A percentile compares a stretch with the other conserved stretches of the same genome.
These are phyloP conservation scores for Phylloscopus collybita DNA, from an alignment of 2,797 vertebrate genomes.

Conservation along the genomic window DNA sequence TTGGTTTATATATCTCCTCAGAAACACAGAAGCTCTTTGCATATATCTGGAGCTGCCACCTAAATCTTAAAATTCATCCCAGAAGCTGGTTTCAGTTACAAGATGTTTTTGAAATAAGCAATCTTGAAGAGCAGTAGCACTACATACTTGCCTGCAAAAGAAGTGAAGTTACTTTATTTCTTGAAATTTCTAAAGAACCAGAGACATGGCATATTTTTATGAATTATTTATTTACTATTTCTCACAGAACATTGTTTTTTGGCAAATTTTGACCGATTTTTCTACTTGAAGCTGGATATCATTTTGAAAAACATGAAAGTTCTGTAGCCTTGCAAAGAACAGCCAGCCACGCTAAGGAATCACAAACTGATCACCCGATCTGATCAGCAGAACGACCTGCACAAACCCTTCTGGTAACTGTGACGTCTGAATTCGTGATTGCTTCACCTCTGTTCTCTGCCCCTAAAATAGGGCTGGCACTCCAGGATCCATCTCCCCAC, in stretches of 20 bases:
- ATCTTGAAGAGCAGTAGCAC: background rate
- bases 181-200: background rate
- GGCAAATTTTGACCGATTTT: background rate
- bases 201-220: background rate
- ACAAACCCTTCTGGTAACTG: background rate
- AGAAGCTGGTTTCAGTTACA: background rate
- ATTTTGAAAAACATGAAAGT: background rate
- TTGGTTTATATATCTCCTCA: background rate
- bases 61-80: background rate
- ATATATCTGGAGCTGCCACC: background rate
- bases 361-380: background rate
- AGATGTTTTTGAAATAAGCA: constrained; percentile 12
- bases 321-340: background rate
- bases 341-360: background rate
- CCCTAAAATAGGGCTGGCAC: background rate
- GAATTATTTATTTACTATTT: background rate
- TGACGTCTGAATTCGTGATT: fast-evolving
- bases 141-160: background rate
- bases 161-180: background rate
- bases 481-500: background rate
- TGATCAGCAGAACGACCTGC: background rate
- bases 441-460: background rate
- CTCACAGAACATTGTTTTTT: background rate
- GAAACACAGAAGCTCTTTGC: background rate
- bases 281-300: background rate